Conservation (phyloP, 2,797 vertebrate species). For the Petrocephalus schoutedeni region DNA sequence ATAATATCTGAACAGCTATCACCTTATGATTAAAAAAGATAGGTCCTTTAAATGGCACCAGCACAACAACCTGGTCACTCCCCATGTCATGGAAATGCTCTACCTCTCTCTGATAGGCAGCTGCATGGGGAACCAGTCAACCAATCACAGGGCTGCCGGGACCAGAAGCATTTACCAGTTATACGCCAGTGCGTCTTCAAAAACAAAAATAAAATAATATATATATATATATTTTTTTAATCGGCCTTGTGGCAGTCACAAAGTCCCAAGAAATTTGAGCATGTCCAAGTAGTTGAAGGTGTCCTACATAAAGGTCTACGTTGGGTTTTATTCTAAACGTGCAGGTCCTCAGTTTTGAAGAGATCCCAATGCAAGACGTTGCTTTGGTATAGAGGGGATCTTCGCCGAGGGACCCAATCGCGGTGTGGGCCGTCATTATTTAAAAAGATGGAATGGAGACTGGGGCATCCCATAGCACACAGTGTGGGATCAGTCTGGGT, state of each 20-base stretch:
- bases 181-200: conserved; percentile 13
- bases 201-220: too few species aligned
- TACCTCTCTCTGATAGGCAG: conserved; percentile 33
- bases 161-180: neutral
- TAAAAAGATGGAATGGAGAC: neutral
- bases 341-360: conserved; percentile 39
- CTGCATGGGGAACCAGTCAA: conserved; percentile 35
- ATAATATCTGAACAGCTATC: conserved; percentile 39
- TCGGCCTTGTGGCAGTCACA: conserved; percentile 30
- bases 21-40: conserved; percentile 44
- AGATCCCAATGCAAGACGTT: conserved; percentile 22
- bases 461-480: neutral
- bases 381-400: conserved; percentile 19
- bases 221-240: too few species aligned
- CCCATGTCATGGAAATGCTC: conserved; percentile 26
- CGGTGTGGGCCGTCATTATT: neutral
- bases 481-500: neutral
- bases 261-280: conserved; percentile 19
- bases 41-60: conserved; percentile 38
- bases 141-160: conserved; percentile 13
- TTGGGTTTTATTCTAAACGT: conserved; percentile 25
- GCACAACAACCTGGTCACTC: conserved; percentile 32
- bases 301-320: conserved; percentile 29
- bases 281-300: conserved; percentile 37
- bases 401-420: neutral